Base-by-base conservation (phyloP, 2,113 vertebrate genomes). In the Sitta europaea region DNA sequence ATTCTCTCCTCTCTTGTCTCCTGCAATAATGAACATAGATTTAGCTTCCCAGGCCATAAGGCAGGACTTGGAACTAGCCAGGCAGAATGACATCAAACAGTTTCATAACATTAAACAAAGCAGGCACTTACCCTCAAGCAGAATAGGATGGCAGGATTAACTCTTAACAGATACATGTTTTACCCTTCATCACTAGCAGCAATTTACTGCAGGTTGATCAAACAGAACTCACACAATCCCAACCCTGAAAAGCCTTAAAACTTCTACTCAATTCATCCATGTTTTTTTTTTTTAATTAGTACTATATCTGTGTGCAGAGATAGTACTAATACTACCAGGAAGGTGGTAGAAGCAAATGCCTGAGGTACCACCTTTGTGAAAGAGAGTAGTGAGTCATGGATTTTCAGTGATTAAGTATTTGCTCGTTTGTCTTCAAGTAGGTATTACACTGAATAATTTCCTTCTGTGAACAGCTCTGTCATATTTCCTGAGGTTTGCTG, bases 1-100 rank as follows among this genome's bases (percentile, higher is more conserved):
- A 99, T 99, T 95, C 99, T 97, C 96, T 99, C 98, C 91, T 99
- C 98, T 86, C 98, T 97, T 12, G 98, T 99, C 94, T 99, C 98
- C 99, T 99, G 89, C 33, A 77, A 95, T 36, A 57, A 31, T 0
- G 3, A 82, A 38, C 24, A 12, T 2, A 87, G 50, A 68, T 73
- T 89, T 86, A 88, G 33, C 24, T 88, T 66, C 31, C 42, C 40
- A 70, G n/a, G 42, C 33, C 35, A 17, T 65, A 57, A 66, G n/a
- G 58, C 12, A 85, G n/a, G 23, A 78, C n/a, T 65, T 85, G 50
- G 25, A 91, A 22, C 38, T 89, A 65, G 65, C 48, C 73, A 79
- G 33, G 42, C 16, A 71, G 20, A 4, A 7, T 53, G 13, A 62
- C 25, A 58, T 10, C 2, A 8, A 79, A 40, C 12, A 45, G 38